A percentile compares a stretch with the other conserved stretches of the same genome.
Conservation (phyloP, 2,797 vertebrate genomes). For the Leuciscus waleckii region DNA sequence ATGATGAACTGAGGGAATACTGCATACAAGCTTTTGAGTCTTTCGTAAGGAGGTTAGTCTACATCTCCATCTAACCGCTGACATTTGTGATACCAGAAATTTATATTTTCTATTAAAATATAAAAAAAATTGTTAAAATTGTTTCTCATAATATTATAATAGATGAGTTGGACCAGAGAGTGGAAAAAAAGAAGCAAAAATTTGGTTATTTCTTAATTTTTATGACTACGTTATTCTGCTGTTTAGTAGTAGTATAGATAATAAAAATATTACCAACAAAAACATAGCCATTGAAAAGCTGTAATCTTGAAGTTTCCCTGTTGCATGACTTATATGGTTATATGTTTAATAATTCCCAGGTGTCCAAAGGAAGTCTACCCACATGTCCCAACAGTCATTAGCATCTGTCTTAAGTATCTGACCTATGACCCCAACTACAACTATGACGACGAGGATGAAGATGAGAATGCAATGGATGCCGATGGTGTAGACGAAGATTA, state of each 20-base stretch:
- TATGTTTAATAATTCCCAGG: conserved; percentile 64
- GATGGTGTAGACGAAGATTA: conserved; percentile 97
- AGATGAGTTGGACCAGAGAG: background rate
- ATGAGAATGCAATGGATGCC: conserved; percentile 98
- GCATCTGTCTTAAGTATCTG: conserved; percentile 97
- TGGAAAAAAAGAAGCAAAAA: no score
- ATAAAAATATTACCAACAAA: background rate
- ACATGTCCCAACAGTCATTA: conserved; percentile 97
- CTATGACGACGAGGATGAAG: conserved; percentile 98
- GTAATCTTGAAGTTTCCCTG: background rate
- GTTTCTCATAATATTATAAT: background rate
- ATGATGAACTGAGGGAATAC: conserved; percentile 96
- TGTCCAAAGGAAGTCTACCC: conserved; percentile 99
- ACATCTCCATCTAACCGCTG: background rate
- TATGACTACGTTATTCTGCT: background rate
- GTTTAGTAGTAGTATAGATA: background rate
- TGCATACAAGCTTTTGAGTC: conserved; percentile 99
- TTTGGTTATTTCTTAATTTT: background rate
- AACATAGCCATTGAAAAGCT: background rate
- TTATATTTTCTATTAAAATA: no score
- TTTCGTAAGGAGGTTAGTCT: conserved; percentile 91
- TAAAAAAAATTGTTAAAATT: no score
- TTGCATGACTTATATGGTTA: background rate
- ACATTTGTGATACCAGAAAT: background rate
- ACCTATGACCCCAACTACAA: conserved; percentile 99